Conservation (phyloP, 2,888 invertebrate species). For the Polyommatus iphigenia region DNA sequence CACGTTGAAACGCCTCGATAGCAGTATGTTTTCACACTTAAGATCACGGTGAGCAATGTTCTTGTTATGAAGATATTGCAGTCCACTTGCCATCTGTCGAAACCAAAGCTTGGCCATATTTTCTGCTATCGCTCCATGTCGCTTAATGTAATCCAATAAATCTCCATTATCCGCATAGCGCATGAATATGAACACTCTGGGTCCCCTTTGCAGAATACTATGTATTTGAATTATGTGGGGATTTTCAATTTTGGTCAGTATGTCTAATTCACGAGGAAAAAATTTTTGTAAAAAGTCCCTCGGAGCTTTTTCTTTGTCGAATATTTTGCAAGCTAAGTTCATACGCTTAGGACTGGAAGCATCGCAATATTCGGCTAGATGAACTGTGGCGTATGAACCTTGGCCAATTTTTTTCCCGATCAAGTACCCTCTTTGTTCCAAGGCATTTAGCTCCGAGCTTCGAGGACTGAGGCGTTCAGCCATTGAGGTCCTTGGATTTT, state of each 20-base stretch:
- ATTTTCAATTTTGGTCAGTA: slow-evolving; percentile 93
- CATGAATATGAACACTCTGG: slow-evolving; percentile 94
- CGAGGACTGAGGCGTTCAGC: slow-evolving; percentile 87
- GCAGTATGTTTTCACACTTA: slow-evolving; percentile 95
- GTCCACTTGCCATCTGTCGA: slow-evolving; percentile 89
- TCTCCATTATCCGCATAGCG: slow-evolving; percentile 95
- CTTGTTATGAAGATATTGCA: slow-evolving; percentile 90
- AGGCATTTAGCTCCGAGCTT: slow-evolving; percentile 91
- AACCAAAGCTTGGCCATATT: slow-evolving; percentile 92
- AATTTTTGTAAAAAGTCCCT: slow-evolving; percentile 94
- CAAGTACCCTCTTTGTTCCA: slow-evolving; percentile 90
- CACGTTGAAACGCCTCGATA: slow-evolving; percentile 91
- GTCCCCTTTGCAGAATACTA: slow-evolving; percentile 90
- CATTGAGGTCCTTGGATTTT: slow-evolving; percentile 82
- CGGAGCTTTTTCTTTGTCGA: slow-evolving; percentile 93
- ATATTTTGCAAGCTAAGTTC: slow-evolving; percentile 93
- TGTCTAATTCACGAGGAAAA: slow-evolving; percentile 95
- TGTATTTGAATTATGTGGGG: slow-evolving; percentile 95
- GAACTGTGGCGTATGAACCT: slow-evolving; percentile 95
- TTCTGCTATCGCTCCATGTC: slow-evolving; percentile 88
- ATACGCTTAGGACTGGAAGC: slow-evolving; percentile 85
- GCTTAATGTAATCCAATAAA: slow-evolving; percentile 90
- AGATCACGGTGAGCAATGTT: slow-evolving; percentile 94
- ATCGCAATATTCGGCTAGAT: slow-evolving; percentile 90
- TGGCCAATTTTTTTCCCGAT: slow-evolving; percentile 94